These are phyloP conservation scores for Aporophyla nigra DNA, from an alignment of 2,888 invertebrate species.

Conservation along the genomic window DNA sequence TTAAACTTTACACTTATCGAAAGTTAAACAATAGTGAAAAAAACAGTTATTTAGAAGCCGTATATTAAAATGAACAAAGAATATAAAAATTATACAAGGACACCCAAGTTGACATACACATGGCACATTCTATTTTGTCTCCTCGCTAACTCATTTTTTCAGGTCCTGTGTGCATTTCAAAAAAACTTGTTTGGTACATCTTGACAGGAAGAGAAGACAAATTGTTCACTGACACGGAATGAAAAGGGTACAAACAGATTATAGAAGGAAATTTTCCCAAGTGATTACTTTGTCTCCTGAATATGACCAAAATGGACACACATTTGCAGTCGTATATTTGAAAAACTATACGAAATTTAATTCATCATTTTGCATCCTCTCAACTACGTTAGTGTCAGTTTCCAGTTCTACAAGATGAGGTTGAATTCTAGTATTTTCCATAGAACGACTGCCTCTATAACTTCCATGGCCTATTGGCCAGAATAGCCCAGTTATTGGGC, in stretches of 20 bases:
- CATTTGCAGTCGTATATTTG: not conserved
- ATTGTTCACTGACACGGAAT: conserved; percentile 39
- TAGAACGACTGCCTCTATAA: too few species aligned
- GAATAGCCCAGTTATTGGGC: too few species aligned
- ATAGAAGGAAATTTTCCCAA: not conserved
- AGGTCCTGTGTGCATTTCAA: conserved; percentile 8
- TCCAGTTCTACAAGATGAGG: too few species aligned
- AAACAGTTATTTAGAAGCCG: too few species aligned
- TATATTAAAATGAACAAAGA: too few species aligned
- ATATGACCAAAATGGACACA: not conserved
- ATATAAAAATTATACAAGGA: not conserved
- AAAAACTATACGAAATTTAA: not conserved
- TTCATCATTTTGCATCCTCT: rapidly evolving
- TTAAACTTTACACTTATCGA: too few species aligned
- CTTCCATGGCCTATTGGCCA: too few species aligned
- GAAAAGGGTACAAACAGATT: not conserved
- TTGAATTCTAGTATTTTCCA: too few species aligned
- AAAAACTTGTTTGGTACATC: conserved; percentile 19
- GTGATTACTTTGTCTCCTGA: not conserved
- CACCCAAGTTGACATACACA: not conserved
- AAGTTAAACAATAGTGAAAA: too few species aligned
- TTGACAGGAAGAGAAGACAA: conserved; percentile 36
- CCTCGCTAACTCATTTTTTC: conserved; percentile 2
- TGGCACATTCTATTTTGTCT: conserved; percentile 1
- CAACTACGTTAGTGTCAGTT: too few species aligned